phyloP scores from a whole-genome alignment of 64 coral and sea anemone species.

The Stylophora pistillata region DNA sequence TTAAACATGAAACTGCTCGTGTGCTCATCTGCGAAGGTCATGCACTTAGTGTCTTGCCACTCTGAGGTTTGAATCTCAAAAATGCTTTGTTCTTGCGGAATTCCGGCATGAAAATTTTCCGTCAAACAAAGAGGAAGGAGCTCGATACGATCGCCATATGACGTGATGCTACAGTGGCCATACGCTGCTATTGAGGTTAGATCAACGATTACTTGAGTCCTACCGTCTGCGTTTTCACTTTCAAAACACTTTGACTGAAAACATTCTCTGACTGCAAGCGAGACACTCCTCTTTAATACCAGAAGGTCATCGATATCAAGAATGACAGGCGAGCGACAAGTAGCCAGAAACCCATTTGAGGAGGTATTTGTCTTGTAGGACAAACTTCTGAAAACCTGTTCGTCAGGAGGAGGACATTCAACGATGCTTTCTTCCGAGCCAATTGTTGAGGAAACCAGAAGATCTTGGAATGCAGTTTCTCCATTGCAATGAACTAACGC shows the following conservation, averaged over 20 bases:
- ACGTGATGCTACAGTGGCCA: background rate
- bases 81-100: background rate
- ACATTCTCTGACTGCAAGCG: background rate
- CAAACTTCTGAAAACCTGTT: background rate
- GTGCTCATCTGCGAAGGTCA: too few species aligned
- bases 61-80: background rate
- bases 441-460: background rate
- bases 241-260: background rate
- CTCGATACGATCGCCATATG: background rate
- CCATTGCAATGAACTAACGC: background rate
- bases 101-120: background rate
- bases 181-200: background rate
- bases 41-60: too few species aligned
- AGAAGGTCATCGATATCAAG: slow-evolving; percentile 5
- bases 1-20: too few species aligned
- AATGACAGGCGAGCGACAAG: background rate
- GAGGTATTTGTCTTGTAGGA: background rate
- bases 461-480: slow-evolving; percentile 6
- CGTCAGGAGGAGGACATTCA: background rate
- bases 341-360: background rate
- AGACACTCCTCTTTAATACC: background rate
- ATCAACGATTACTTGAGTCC: slow-evolving; percentile 1
- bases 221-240: background rate
- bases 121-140: background rate
- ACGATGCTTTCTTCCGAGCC: background rate